Conservation (phyloP, 2,797 vertebrate species). For the Chrosomus eos region DNA sequence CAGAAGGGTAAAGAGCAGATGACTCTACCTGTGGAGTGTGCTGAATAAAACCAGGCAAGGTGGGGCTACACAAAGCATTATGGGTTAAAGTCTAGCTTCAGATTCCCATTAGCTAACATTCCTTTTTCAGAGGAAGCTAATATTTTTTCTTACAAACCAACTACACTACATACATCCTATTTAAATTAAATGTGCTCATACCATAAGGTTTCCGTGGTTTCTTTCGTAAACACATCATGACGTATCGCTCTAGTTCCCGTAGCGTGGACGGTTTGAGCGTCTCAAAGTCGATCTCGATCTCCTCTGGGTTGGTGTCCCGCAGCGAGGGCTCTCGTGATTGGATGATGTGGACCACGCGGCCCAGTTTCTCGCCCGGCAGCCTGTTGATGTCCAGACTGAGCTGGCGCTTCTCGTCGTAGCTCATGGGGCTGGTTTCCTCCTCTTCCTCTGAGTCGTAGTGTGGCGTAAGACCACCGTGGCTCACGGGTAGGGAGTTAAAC, state of each 20-base stretch:
- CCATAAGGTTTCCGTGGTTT: slow-evolving; percentile 91
- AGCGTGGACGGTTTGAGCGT: slow-evolving; percentile 93
- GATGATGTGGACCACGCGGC: slow-evolving; percentile 94
- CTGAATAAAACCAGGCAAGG: slow-evolving; percentile 8
- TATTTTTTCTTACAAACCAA: background rate
- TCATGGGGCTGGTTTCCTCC: slow-evolving; percentile 91
- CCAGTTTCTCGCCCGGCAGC: slow-evolving; percentile 91
- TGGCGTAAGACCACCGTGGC: slow-evolving; percentile 61
- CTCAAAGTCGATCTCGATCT: slow-evolving; percentile 96
- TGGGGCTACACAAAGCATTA: background rate
- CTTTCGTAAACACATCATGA: slow-evolving; percentile 92
- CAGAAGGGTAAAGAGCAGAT: background rate
- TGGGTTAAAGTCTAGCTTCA: slow-evolving; percentile 7
- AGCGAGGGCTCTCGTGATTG: slow-evolving; percentile 91
- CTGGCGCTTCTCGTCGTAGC: slow-evolving; percentile 92
- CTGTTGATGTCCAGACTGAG: slow-evolving; percentile 95
- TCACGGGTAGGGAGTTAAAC: slow-evolving; percentile 57
- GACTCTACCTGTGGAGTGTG: background rate
- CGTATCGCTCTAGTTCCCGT: slow-evolving; percentile 90
- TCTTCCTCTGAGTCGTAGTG: slow-evolving; percentile 89
- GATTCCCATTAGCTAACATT: background rate
- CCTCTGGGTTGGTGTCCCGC: slow-evolving; percentile 92
- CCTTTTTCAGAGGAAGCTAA: background rate
- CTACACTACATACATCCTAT: background rate
- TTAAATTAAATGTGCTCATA: slow-evolving; percentile 52